Percentiles rank a stretch among this genome's conserved stretches.
Evolutionary conservation across 53 echinoderm and acorn worm genomes (phyloP).

Genomic region (Echinometra lucunter): DNA sequence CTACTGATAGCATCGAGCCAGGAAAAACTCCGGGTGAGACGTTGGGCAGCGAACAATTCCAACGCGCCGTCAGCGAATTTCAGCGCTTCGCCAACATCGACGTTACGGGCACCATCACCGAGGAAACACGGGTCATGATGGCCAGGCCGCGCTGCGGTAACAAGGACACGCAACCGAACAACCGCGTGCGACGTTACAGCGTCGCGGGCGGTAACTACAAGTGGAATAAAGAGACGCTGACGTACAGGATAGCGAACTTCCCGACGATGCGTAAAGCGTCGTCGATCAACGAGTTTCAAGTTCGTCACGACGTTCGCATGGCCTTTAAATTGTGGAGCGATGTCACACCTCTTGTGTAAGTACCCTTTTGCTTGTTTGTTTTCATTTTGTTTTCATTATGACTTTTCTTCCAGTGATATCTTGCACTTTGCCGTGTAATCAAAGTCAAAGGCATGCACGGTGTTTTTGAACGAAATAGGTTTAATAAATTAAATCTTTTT

Average conservation of each 20-base stretch:
- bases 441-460: too few relatives aligned
- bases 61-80: constrained; percentile 72
- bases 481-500: too few relatives aligned
- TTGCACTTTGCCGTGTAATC: too few relatives aligned
- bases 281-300: constrained; percentile 68
- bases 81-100: constrained; percentile 80
- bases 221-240: constrained; percentile 79
- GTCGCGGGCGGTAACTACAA: constrained; percentile 76
- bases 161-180: constrained; percentile 57
- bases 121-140: constrained; percentile 76
- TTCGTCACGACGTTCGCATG: constrained; percentile 68
- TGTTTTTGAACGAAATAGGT: too few relatives aligned
- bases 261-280: constrained; percentile 68
- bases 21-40: constrained; percentile 21
- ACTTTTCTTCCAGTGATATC: too few relatives aligned
- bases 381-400: too few relatives aligned
- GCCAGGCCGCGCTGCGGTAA: constrained; percentile 79
- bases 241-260: constrained; percentile 77
- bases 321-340: constrained; percentile 90
- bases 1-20: neutral
- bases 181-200: constrained; percentile 71
- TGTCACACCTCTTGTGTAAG: constrained; percentile 82
- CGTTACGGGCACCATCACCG: constrained; percentile 77
- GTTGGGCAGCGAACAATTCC: constrained; percentile 41
- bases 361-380: neutral